A percentile compares a stretch with the other conserved stretches of the same genome.
Evolutionary conservation across 2,797 vertebrate genomes (phyloP).

Genomic region (Amphiprion clarkii): DNA sequence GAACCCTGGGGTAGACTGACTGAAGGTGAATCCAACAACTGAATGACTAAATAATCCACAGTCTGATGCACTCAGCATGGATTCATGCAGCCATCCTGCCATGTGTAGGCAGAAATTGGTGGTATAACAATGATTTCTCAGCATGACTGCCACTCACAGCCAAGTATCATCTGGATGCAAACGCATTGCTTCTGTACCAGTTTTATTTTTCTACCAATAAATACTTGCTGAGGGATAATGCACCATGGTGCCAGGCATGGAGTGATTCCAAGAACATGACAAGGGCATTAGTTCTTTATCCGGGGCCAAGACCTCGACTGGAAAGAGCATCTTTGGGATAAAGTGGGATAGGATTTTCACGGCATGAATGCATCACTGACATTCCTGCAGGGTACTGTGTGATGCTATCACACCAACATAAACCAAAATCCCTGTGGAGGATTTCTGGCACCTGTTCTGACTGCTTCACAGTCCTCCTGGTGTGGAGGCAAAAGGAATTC

Average conservation of each 20-base stretch:
- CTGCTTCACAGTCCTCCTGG: constrained; percentile 12
- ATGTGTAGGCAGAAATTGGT: constrained; percentile 12
- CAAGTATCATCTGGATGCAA: constrained; percentile 9
- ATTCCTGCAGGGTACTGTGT: constrained; percentile 39
- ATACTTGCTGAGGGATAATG: neutral
- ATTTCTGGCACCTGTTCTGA: constrained; percentile 32
- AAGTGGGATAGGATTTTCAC: constrained; percentile 49
- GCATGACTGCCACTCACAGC: constrained; percentile 10
- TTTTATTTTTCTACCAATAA: neutral
- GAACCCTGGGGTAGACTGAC: neutral
- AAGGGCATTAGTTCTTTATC: constrained; percentile 28
- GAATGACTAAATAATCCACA: constrained; percentile 24
- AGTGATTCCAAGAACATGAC: constrained; percentile 30
- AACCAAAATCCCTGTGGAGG: constrained; percentile 20
- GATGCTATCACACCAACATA: constrained; percentile 44
- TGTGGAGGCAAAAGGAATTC: neutral
- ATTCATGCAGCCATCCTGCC: constrained; percentile 6
- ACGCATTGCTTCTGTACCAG: neutral
- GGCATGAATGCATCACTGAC: constrained; percentile 46
- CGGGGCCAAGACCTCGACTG: constrained; percentile 15
- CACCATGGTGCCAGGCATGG: neutral
- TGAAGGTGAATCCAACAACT: constrained; percentile 11
- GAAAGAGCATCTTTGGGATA: constrained; percentile 26
- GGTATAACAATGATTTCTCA: constrained; percentile 9
- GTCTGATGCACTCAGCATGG: constrained; percentile 19